These are phyloP conservation scores for Drosophila aff. DNA, from an alignment of 1,140 invertebrate genomes.

Conservation along the genomic window DNA sequence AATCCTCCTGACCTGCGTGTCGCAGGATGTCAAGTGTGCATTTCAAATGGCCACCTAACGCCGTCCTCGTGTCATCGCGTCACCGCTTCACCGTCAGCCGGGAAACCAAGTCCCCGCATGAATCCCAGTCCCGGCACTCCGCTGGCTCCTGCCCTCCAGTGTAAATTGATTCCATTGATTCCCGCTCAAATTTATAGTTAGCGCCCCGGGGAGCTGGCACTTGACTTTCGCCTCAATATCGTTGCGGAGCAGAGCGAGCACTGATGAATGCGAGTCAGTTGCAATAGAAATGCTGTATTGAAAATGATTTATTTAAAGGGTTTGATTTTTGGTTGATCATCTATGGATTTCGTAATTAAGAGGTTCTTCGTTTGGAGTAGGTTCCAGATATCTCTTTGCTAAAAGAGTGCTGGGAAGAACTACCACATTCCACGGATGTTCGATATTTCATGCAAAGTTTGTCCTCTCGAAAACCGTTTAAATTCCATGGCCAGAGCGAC, in stretches of 20 bases:
- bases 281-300: background rate
- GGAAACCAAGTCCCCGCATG: background rate
- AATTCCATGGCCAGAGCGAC: slow-evolving; percentile 27
- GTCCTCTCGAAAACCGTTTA: slow-evolving; percentile 21
- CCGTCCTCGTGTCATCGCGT: slow-evolving; percentile 18
- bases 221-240: slow-evolving; percentile 38
- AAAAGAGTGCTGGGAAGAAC: background rate
- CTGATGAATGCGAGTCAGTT: slow-evolving; percentile 5
- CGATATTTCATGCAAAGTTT: slow-evolving; percentile 13
- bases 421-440: slow-evolving; percentile 4
- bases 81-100: slow-evolving; percentile 7
- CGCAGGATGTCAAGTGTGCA: slow-evolving; percentile 38
- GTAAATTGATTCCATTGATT: slow-evolving; percentile 67
- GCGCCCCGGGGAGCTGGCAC: slow-evolving; percentile 21
- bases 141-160: slow-evolving; percentile 3
- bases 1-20: slow-evolving; percentile 43
- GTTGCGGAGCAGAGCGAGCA: background rate
- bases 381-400: background rate
- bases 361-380: no score
- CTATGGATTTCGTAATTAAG: background rate
- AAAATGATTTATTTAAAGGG: background rate
- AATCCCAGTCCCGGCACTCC: background rate
- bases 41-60: slow-evolving; percentile 44
- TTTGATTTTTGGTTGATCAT: background rate
- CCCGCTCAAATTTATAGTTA: slow-evolving; percentile 58